These are phyloP conservation scores for Campoplex nolae DNA, from an alignment of 2,888 invertebrate genomes.

Conservation along the genomic window DNA sequence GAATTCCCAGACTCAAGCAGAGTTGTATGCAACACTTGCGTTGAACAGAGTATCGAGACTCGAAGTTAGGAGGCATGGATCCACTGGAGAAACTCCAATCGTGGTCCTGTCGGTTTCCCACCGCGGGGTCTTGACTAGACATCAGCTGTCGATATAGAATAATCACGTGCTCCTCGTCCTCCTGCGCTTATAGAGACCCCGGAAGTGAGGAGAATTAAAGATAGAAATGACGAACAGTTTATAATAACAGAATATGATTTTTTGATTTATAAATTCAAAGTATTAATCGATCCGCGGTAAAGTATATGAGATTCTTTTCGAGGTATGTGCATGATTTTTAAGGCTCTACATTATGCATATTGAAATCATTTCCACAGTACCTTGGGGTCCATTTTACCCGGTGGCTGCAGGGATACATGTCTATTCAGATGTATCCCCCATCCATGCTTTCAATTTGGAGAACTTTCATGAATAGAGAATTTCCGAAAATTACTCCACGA, in stretches of 20 bases:
- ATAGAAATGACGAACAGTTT: not conserved
- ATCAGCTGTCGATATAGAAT: slow-evolving; percentile 58
- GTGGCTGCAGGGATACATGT: not conserved
- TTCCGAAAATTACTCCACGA: slow-evolving; percentile 37
- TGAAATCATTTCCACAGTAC: not conserved
- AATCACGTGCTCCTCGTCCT: not conserved
- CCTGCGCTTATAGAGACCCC: not conserved
- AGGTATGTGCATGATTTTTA: not conserved
- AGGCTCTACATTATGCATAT: not conserved
- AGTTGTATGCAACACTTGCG: slow-evolving; percentile 22
- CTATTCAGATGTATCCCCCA: not conserved
- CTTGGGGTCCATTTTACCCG: not conserved
- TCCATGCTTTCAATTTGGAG: slow-evolving; percentile 17
- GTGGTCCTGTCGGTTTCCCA: slow-evolving; percentile 26
- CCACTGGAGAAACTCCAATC: slow-evolving; percentile 48
- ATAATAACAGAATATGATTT: too few relatives aligned
- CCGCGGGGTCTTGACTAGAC: slow-evolving; percentile 34
- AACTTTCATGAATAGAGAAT: slow-evolving; percentile 37
- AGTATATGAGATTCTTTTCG: too few relatives aligned
- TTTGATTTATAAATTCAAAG: too few relatives aligned
- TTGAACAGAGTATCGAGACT: not conserved
- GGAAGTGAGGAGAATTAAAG: not conserved
- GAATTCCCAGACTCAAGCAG: slow-evolving; percentile 47
- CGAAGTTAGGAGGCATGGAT: not conserved
- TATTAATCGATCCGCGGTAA: too few relatives aligned